These are phyloP conservation scores for Aphelenchoides fujianensis DNA, from an alignment of 1,140 invertebrate genomes.

Conservation along the genomic window DNA sequence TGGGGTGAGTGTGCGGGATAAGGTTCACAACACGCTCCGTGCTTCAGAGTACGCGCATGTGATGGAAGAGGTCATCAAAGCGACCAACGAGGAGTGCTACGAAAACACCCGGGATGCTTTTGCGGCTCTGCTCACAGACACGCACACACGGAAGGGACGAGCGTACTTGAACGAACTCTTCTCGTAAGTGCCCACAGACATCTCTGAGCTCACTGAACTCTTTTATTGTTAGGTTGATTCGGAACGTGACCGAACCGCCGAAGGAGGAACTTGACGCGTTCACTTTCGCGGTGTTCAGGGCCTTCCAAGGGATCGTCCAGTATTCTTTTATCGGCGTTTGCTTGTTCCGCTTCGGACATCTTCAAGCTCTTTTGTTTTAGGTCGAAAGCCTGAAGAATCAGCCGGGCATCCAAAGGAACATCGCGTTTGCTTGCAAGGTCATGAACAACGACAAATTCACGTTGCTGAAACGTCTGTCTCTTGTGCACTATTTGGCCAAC, in stretches of 20 bases:
- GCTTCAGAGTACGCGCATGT: constrained; percentile 35
- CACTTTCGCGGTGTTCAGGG: constrained; percentile 12
- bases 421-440: not conserved
- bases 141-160: constrained; percentile 21
- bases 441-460: not conserved
- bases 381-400: not conserved
- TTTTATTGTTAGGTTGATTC: too few relatives aligned
- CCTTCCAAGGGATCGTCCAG: constrained; percentile 41
- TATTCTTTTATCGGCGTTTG: not conserved
- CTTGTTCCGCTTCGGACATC: too few relatives aligned
- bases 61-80: constrained; percentile 33
- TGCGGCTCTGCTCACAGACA: not conserved
- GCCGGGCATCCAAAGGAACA: not conserved
- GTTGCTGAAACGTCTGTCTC: not conserved
- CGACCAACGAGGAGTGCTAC: constrained; percentile 10
- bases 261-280: constrained; percentile 16
- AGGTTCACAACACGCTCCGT: too few relatives aligned
- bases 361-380: too few relatives aligned
- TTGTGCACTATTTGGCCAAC: not conserved
- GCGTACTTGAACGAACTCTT: too few relatives aligned
- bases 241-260: too few relatives aligned
- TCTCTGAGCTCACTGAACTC: too few relatives aligned
- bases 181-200: too few relatives aligned
- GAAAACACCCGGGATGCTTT: constrained; percentile 31
- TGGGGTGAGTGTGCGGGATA: too few relatives aligned